These are phyloP conservation scores for Myripristis jacobus DNA, from an alignment of 2,797 vertebrate species.

Conservation along the genomic window DNA sequence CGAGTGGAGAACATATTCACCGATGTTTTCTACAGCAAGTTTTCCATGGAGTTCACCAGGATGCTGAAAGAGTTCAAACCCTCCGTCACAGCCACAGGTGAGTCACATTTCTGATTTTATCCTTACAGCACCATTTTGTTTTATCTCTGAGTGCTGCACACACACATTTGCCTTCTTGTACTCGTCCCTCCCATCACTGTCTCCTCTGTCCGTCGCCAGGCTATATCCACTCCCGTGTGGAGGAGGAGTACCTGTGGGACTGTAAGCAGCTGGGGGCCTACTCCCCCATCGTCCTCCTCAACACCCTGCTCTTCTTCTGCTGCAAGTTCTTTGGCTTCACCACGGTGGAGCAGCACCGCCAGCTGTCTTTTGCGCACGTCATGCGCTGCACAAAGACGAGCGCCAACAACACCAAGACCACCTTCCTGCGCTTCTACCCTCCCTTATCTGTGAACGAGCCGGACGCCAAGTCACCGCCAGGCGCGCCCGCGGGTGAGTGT, in stretches of 20 bases:
- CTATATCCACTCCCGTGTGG: slow-evolving; percentile 93
- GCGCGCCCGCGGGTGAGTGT: slow-evolving; percentile 17
- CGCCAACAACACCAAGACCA: slow-evolving; percentile 89
- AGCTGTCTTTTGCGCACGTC: slow-evolving; percentile 95
- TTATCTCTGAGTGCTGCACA: too few relatives aligned
- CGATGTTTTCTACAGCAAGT: slow-evolving; percentile 93
- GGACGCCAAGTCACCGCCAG: slow-evolving; percentile 60
- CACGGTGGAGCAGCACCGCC: slow-evolving; percentile 92
- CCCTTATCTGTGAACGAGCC: slow-evolving; percentile 85
- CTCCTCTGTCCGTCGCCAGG: slow-evolving; percentile 77
- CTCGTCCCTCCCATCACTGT: background rate
- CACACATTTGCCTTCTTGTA: too few relatives aligned
- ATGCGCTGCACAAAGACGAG: slow-evolving; percentile 93
- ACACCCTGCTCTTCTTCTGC: slow-evolving; percentile 98
- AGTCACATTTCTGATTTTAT: slow-evolving; percentile 52
- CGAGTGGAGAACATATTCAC: slow-evolving; percentile 99
- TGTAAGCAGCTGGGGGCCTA: slow-evolving; percentile 98
- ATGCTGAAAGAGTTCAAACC: slow-evolving; percentile 93
- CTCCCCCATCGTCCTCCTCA: slow-evolving; percentile 96
- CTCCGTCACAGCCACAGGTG: slow-evolving; percentile 91
- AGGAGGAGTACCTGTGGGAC: slow-evolving; percentile 97
- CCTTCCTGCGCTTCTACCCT: slow-evolving; percentile 95
- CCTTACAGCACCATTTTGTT: too few relatives aligned
- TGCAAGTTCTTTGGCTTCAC: slow-evolving; percentile 96
- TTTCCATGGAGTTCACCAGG: slow-evolving; percentile 92